A percentile compares a stretch with the other conserved stretches of the same genome.
Conservation (phyloP, 2,113 vertebrate species). For the Mugil cephalus region DNA sequence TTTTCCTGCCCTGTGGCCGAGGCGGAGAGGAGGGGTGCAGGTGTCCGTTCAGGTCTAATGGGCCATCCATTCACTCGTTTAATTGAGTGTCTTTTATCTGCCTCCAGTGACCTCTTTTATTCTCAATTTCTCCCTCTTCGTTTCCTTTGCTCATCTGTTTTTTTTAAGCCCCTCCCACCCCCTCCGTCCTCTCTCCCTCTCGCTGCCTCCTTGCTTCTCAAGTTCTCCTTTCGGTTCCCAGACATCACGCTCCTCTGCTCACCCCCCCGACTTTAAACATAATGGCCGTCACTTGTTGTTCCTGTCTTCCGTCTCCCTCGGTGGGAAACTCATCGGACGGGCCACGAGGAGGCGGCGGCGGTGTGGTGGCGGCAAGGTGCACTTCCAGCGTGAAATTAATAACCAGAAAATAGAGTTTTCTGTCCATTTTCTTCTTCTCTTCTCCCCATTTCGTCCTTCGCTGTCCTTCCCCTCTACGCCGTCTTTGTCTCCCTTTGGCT, state of each 20-base stretch:
- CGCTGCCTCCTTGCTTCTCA: not conserved
- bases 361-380: conserved; percentile 19
- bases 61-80: conserved; percentile 76
- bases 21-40: conserved; percentile 46
- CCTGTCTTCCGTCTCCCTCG: not conserved
- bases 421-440: conserved; percentile 15
- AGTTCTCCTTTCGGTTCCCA: conserved; percentile 14
- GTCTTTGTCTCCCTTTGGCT: conserved; percentile 55
- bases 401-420: conserved; percentile 24
- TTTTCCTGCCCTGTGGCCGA: conserved; percentile 66
- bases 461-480: conserved; percentile 50
- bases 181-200: not conserved
- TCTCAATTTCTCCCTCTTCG: conserved; percentile 60
- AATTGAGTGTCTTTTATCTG: conserved; percentile 80
- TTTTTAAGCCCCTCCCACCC: conserved; percentile 5
- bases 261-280: conserved; percentile 38
- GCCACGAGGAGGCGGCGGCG: conserved; percentile 27
- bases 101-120: conserved; percentile 78
- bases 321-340: conserved; percentile 35
- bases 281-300: conserved; percentile 59
- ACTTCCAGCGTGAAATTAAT: conserved; percentile 42
- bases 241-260: conserved; percentile 21
- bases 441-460: conserved; percentile 34
- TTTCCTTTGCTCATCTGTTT: conserved; percentile 53
- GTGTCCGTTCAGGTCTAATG: conserved; percentile 77